Conservation (phyloP, 2,888 invertebrate genomes). For the Trisateles emortualis region DNA sequence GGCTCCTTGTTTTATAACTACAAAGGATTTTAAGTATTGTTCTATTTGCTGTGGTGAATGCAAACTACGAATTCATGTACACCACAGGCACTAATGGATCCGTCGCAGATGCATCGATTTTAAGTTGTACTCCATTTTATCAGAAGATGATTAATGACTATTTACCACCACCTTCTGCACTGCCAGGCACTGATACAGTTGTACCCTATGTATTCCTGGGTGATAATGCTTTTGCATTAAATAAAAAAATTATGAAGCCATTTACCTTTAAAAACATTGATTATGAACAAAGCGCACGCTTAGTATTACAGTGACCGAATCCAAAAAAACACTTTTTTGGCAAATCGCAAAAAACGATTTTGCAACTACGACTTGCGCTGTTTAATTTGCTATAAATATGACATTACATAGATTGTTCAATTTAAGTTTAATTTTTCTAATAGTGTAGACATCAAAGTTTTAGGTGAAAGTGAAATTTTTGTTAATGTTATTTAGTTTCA, state of each 20-base stretch:
- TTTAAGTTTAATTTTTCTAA: no score
- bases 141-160: conserved; percentile 15
- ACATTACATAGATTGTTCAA: no score
- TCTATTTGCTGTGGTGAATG: background rate
- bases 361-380: no score
- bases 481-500: no score
- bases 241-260: conserved; percentile 20
- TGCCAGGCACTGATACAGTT: background rate
- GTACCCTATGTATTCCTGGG: conserved; percentile 25
- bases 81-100: conserved; percentile 27
- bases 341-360: no score
- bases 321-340: no score
- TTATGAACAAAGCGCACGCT: background rate
- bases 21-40: conserved; percentile 29
- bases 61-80: conserved; percentile 29
- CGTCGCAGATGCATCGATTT: conserved; percentile 13
- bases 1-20: conserved; percentile 40
- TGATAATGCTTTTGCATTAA: conserved; percentile 25
- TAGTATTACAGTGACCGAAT: no score
- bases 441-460: no score
- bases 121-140: conserved; percentile 19
- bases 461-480: no score
- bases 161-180: conserved; percentile 3
- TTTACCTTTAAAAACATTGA: conserved; percentile 1
- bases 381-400: no score